Evolutionary conservation across 2,113 vertebrate species (phyloP).

Genomic region (Saguinus imperator): DNA sequence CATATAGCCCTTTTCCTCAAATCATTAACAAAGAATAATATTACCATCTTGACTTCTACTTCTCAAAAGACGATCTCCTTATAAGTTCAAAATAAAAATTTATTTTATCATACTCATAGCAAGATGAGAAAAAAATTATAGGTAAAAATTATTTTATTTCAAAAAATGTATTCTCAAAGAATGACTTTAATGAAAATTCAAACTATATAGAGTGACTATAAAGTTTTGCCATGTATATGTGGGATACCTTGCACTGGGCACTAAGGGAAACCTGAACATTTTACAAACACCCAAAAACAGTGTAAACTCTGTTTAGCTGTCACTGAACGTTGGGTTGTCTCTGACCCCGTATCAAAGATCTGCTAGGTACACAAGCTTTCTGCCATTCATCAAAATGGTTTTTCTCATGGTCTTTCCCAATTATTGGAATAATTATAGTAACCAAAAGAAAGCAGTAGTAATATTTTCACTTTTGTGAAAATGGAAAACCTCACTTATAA

Average conservation of each 20-base stretch:
- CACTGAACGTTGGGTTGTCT: neutral
- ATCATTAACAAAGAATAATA: neutral
- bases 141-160: neutral
- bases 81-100: neutral
- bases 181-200: slow-evolving; percentile 29
- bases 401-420: neutral
- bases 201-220: neutral
- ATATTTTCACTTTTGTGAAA: neutral
- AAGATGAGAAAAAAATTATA: neutral
- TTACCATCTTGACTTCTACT: neutral
- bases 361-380: neutral
- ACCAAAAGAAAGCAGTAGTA: neutral
- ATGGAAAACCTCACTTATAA: neutral
- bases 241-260: rapidly evolving
- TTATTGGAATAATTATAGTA: neutral
- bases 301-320: too few relatives aligned
- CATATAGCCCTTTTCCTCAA: neutral
- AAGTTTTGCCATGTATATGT: neutral
- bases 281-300: neutral
- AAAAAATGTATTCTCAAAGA: neutral
- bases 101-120: neutral
- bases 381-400: neutral
- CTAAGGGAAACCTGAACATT: neutral
- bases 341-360: neutral
- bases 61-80: neutral